Evolutionary conservation across 2,113 vertebrate species (phyloP).

Genomic region (Camelus dromedarius): DNA sequence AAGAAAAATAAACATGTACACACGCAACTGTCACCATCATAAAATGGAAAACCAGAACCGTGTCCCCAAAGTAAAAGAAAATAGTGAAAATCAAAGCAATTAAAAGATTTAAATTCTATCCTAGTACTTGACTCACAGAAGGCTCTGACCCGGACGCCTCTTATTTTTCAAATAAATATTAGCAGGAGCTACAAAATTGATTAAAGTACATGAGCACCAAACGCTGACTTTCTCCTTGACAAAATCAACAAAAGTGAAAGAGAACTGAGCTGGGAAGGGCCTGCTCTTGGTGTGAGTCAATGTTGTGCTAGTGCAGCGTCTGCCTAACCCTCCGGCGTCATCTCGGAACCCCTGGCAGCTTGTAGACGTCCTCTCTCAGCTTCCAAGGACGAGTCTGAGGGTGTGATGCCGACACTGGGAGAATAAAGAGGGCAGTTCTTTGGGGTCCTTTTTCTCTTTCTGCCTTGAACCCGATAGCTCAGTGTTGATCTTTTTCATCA

Average conservation of each 20-base stretch:
- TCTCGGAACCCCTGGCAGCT: background rate
- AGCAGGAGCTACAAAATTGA: background rate
- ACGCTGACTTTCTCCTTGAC: background rate
- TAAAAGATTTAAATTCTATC: background rate
- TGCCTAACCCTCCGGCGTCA: background rate
- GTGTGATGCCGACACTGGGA: background rate
- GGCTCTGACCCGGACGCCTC: background rate
- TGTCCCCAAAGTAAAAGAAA: background rate
- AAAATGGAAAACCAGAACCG: background rate
- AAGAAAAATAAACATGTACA: background rate
- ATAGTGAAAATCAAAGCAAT: background rate
- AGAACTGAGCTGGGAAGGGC: background rate
- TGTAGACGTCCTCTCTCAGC: background rate
- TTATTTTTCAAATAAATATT: background rate
- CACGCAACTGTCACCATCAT: background rate
- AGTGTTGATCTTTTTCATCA: background rate
- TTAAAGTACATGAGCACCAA: background rate
- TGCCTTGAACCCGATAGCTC: background rate
- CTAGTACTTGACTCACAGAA: background rate
- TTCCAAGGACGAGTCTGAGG: background rate
- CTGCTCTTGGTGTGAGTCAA: background rate
- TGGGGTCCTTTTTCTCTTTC: background rate
- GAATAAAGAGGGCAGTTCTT: background rate
- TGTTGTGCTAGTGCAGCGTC: background rate
- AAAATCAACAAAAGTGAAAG: background rate